Conservation (phyloP, 2,113 vertebrate genomes). For the Vireo altiloquus region DNA sequence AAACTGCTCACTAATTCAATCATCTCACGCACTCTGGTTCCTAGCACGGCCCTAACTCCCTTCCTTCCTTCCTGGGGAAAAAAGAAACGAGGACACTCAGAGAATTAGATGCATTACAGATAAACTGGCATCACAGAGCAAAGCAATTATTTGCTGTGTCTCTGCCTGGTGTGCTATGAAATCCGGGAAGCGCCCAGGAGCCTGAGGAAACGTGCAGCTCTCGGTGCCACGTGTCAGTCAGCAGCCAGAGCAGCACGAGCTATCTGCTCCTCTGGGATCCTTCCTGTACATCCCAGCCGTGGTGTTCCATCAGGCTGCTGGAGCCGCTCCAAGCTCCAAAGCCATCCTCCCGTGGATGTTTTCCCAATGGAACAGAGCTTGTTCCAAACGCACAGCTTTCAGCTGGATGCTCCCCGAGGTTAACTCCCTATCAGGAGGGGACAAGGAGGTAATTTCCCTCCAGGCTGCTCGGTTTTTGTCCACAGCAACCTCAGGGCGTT, state of each 20-base stretch:
- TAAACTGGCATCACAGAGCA: background rate
- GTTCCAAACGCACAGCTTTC: background rate
- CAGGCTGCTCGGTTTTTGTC: background rate
- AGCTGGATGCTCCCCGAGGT: background rate
- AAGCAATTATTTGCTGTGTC: background rate
- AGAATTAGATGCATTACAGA: background rate
- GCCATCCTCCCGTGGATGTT: background rate
- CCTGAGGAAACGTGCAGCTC: background rate
- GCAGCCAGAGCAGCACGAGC: background rate
- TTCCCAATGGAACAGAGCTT: background rate
- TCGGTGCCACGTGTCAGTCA: background rate
- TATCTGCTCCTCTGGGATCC: background rate
- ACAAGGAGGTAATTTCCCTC: background rate
- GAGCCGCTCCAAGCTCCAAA: background rate
- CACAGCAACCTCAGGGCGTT: background rate
- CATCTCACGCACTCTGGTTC: background rate
- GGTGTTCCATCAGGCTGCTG: background rate
- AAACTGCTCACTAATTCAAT: background rate
- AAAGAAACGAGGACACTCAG: background rate
- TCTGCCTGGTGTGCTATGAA: background rate
- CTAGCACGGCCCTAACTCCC: background rate
- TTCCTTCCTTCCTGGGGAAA: conserved; percentile 13
- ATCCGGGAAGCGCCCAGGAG: background rate
- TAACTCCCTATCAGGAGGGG: background rate
- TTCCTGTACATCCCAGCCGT: background rate